Percentiles rank a stretch among this genome's conserved stretches.
These are phyloP conservation scores for Callyntrura sp. DNA, from an alignment of 2,888 invertebrate species.

Conservation along the genomic window DNA sequence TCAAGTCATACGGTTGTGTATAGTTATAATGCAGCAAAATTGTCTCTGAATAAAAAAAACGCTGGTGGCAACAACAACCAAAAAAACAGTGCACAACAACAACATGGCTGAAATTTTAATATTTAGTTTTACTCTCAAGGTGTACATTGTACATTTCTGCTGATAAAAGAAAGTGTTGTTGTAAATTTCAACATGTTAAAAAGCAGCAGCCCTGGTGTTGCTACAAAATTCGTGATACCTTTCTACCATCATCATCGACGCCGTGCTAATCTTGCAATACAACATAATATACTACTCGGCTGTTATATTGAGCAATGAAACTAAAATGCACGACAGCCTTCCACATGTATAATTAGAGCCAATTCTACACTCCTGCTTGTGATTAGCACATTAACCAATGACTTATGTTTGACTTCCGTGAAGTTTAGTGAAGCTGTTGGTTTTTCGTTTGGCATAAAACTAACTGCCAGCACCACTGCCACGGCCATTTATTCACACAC, in stretches of 20 bases:
- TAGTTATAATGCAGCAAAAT: neutral
- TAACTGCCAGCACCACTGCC: too few species aligned
- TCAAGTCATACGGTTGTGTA: neutral
- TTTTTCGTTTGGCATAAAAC: neutral
- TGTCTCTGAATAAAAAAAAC: conserved; percentile 25
- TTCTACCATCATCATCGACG: conserved; percentile 45
- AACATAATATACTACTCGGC: neutral
- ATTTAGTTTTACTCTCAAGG: neutral
- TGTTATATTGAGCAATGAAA: conserved; percentile 50
- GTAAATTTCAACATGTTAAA: conserved; percentile 46
- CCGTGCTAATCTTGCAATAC: conserved; percentile 19
- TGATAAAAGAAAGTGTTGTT: conserved; percentile 42
- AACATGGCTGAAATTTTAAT: conserved; percentile 29
- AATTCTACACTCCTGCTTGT: conserved; percentile 59
- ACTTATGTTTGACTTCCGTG: conserved; percentile 59
- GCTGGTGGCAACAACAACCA: conserved; percentile 6
- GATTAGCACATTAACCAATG: conserved; percentile 61
- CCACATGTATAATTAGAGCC: conserved; percentile 59
- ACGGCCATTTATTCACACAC: too few species aligned
- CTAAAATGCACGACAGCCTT: conserved; percentile 43
- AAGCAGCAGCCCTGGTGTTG: conserved; percentile 49
- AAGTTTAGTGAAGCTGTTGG: conserved; percentile 15
- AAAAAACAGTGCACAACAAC: conserved; percentile 5
- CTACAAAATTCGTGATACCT: conserved; percentile 59
- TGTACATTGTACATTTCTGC: conserved; percentile 9